These are phyloP conservation scores for Thaumatotibia leucotreta DNA, from an alignment of 1,140 invertebrate species.

Conservation along the genomic window DNA sequence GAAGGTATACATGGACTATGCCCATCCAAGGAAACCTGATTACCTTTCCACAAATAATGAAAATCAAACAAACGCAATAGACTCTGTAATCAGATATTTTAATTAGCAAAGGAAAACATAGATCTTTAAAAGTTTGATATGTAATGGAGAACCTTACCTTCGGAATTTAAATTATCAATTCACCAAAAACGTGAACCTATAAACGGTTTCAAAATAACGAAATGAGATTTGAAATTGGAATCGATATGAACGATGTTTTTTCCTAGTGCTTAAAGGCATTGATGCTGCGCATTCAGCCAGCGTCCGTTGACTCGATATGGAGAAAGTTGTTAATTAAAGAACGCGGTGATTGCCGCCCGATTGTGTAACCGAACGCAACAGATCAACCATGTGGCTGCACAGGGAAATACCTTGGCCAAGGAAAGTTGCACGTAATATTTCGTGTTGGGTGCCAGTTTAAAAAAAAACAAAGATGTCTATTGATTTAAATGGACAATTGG, in stretches of 20 bases:
- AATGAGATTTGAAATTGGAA: slow-evolving; percentile 12
- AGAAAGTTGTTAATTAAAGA: slow-evolving; percentile 62
- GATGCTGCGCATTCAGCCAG: slow-evolving; percentile 20
- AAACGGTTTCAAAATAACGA: background rate
- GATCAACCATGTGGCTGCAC: slow-evolving; percentile 31
- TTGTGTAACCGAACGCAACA: slow-evolving; percentile 54
- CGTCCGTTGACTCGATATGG: slow-evolving; percentile 50
- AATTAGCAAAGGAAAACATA: background rate
- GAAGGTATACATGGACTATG: background rate
- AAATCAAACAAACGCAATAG: background rate
- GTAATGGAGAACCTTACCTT: background rate
- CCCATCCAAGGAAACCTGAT: background rate
- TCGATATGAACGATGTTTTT: background rate
- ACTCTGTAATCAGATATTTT: background rate
- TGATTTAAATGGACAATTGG: background rate
- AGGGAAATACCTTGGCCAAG: slow-evolving; percentile 33
- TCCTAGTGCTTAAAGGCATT: slow-evolving; percentile 10
- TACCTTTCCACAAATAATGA: slow-evolving; percentile 5
- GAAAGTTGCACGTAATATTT: slow-evolving; percentile 12
- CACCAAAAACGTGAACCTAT: background rate
- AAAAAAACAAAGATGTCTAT: background rate
- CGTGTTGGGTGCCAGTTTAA: slow-evolving; percentile 9
- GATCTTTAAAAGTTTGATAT: background rate
- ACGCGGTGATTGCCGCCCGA: slow-evolving; percentile 40
- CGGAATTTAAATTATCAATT: background rate